Conservation (phyloP, 2,797 vertebrate genomes). For the Falco berigora region DNA sequence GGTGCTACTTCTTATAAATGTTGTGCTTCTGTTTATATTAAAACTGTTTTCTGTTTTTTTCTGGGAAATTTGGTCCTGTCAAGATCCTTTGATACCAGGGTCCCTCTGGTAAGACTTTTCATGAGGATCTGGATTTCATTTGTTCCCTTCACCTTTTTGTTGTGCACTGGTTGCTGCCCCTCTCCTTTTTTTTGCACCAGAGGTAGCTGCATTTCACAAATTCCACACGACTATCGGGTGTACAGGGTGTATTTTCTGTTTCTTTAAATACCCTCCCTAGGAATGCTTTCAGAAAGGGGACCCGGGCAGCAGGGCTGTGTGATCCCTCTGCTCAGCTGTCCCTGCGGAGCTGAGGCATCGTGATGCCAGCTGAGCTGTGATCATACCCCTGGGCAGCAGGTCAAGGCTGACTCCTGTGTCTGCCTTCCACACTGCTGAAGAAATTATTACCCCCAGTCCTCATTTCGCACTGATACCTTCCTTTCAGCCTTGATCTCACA, state of each 20-base stretch:
- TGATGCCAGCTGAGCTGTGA: not conserved
- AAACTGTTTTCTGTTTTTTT: not conserved
- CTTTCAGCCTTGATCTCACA: not conserved
- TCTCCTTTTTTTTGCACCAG: not conserved
- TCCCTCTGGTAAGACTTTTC: not conserved
- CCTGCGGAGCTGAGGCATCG: not conserved
- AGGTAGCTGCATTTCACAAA: not conserved
- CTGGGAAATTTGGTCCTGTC: not conserved
- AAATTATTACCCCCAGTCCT: not conserved
- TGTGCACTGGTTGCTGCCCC: not conserved
- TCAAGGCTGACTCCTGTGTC: not conserved
- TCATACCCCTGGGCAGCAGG: not conserved
- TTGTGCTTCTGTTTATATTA: not conserved
- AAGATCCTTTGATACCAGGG: not conserved
- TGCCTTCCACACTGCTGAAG: not conserved
- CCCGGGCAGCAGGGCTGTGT: not conserved
- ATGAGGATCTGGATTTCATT: not conserved
- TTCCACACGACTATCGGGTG: accelerated
- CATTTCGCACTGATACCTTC: not conserved
- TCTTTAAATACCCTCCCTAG: not conserved
- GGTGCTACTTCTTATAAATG: not conserved
- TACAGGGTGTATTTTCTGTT: not conserved
- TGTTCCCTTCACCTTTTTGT: not conserved
- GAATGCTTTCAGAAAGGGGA: not conserved
- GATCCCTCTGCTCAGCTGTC: not conserved